Percentiles rank a stretch among this genome's conserved stretches.
Conservation (phyloP, 2,113 vertebrate genomes). For the Heterocephalus glaber region DNA sequence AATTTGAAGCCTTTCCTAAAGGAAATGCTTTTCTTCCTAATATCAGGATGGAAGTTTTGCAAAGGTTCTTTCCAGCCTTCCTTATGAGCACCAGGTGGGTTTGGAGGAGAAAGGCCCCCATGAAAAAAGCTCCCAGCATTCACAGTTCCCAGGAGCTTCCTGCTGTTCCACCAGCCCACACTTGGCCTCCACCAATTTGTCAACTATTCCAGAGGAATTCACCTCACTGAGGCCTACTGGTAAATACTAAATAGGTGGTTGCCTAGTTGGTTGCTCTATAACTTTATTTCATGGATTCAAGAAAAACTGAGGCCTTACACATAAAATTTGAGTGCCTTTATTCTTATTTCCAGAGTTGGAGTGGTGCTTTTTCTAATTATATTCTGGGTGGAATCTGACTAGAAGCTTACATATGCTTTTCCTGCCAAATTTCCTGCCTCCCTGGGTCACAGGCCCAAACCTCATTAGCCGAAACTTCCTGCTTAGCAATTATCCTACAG, state of each 20-base stretch:
- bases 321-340: neutral
- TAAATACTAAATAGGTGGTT: neutral
- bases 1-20: neutral
- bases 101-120: neutral
- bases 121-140: neutral
- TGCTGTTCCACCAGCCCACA: too few species aligned
- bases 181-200: neutral
- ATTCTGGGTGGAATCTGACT: neutral
- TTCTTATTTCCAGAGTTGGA: neutral
- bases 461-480: constrained; percentile 41
- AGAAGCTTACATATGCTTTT: neutral
- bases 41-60: neutral
- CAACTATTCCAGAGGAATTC: neutral
- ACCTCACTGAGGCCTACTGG: neutral
- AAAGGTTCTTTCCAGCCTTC: neutral
- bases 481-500: constrained; percentile 4
- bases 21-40: neutral
- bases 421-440: neutral
- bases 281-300: neutral
- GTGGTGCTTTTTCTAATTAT: neutral
- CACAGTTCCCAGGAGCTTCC: too few species aligned
- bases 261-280: neutral
- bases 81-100: neutral
- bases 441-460: neutral
- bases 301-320: neutral